Evolutionary conservation across 2,888 invertebrate genomes (phyloP).

Genomic region (Molanna angustata): DNA sequence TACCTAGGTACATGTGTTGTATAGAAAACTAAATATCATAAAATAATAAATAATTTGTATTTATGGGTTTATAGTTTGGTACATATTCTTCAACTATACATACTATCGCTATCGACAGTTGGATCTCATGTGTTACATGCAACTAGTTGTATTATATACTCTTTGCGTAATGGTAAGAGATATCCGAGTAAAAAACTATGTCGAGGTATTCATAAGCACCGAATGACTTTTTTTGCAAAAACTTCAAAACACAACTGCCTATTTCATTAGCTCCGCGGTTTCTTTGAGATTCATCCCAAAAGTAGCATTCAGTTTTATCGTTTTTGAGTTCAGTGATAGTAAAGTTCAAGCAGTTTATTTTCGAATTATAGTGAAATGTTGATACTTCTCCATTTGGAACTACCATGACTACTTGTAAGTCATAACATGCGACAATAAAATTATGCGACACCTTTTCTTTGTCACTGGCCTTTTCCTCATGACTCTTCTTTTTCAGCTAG

Average conservation of each 20-base stretch:
- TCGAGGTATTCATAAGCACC: too few species aligned
- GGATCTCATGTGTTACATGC: too few species aligned
- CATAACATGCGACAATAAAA: neutral
- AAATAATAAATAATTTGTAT: too few species aligned
- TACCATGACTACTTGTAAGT: neutral
- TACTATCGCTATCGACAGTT: too few species aligned
- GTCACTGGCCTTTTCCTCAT: neutral
- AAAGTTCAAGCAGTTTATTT: neutral
- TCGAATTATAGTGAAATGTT: neutral
- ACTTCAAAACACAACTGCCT: neutral
- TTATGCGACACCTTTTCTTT: neutral
- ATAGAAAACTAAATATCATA: too few species aligned
- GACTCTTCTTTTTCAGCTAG: neutral
- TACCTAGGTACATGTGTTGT: too few species aligned
- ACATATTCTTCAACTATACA: too few species aligned
- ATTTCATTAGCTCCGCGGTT: neutral
- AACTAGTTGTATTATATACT: too few species aligned
- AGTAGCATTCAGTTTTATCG: neutral
- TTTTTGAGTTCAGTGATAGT: neutral
- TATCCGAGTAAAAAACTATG: too few species aligned
- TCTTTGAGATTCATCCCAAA: slow-evolving; percentile 1
- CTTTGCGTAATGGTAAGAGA: too few species aligned
- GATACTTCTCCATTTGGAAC: neutral
- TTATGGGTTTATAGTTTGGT: too few species aligned
- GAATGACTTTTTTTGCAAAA: too few species aligned